Percentiles rank a stretch among this genome's conserved stretches.
Evolutionary conservation across 2,797 vertebrate species (phyloP).

Genomic region (Decapterus maruadsi): DNA sequence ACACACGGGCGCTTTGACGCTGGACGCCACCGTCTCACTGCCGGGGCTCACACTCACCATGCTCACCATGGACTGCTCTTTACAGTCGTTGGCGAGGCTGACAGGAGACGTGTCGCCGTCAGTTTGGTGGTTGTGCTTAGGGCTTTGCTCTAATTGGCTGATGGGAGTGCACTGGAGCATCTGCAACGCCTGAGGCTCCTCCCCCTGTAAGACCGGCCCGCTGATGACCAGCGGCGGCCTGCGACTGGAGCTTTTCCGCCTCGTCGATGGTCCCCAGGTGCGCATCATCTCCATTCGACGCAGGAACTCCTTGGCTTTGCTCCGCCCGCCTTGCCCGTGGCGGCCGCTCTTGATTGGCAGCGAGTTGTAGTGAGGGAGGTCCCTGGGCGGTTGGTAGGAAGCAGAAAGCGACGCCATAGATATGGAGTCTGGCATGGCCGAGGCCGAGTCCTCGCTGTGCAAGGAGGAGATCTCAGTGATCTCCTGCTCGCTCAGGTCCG

Average conservation of each 20-base stretch:
- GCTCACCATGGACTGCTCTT: slow-evolving; percentile 62
- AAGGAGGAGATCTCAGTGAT: slow-evolving; percentile 89
- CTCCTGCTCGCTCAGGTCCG: slow-evolving; percentile 96
- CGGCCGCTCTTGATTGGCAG: slow-evolving; percentile 83
- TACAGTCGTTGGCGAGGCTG: slow-evolving; percentile 79
- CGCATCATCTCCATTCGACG: slow-evolving; percentile 94
- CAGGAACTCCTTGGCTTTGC: slow-evolving; percentile 92
- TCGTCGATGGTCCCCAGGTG: slow-evolving; percentile 83
- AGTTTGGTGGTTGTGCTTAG: slow-evolving; percentile 52
- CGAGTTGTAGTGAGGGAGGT: slow-evolving; percentile 82
- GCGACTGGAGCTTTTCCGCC: slow-evolving; percentile 75
- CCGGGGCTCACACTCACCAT: slow-evolving; percentile 72
- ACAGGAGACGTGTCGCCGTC: slow-evolving; percentile 51
- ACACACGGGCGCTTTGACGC: slow-evolving; percentile 76
- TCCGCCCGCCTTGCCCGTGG: slow-evolving; percentile 85
- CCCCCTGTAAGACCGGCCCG: slow-evolving; percentile 88
- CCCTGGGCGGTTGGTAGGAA: slow-evolving; percentile 73
- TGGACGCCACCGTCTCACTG: slow-evolving; percentile 61
- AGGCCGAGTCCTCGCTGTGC: slow-evolving; percentile 90
- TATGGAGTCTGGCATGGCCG: slow-evolving; percentile 85
- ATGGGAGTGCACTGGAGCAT: slow-evolving; percentile 90
- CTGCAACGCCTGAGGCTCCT: slow-evolving; percentile 89
- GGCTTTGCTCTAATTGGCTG: slow-evolving; percentile 85
- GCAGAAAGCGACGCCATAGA: slow-evolving; percentile 80
- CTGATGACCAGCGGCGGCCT: slow-evolving; percentile 90